Base-by-base conservation (phyloP, 2,113 vertebrate genomes). In the Barbus barbus region DNA sequence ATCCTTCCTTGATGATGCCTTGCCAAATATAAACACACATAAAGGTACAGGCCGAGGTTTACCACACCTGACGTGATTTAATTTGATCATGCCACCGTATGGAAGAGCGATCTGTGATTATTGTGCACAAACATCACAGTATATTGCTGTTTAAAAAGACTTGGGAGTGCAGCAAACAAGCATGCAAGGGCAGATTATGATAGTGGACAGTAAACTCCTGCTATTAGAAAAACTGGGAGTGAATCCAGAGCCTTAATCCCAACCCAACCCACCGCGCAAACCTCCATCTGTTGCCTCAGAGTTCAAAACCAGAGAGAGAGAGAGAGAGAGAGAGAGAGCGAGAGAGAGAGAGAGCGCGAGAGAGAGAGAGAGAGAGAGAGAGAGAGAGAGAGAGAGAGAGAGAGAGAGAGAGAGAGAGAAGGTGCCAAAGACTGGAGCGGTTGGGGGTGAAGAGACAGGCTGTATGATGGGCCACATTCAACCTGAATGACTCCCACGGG, bases 281-380 rank as follows among this genome's bases (percentile, higher is more conserved):
- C 90, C 92, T 93, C 94, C 94, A 95, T 95, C 94, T 95, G 94
- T 94, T 93, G 92, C 92, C 92, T 93, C 91, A 90, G 92, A 93
- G 92, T n/a, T n/a, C n/a, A n/a, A n/a, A n/a, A n/a, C 1, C 5
- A 36, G 36, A 36, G 36, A 36, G 36, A 36, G 36, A 36, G 0
- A 36, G 0, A 36, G 33, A 36, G 33, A 36, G 33, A 36, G 33
- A 36, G 33, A 41, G 38, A 38, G 38, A 9, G 38, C 0, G 38
- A 8, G 38, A 8, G 38, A 9, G 38, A 9, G 38, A 9, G 38
- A 9, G 38, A 9, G 38, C 0, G 38, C 1, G 38, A 9, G 38
- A 9, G 38, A 8, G 36, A 38, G 36, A 8, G 38, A 38, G 38
- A 9, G 38, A 38, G 38, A 38, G 38, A 38, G 33, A 33, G 3